Base-by-base conservation (phyloP, 1,140 invertebrate genomes). In the Orius laevigatus region DNA sequence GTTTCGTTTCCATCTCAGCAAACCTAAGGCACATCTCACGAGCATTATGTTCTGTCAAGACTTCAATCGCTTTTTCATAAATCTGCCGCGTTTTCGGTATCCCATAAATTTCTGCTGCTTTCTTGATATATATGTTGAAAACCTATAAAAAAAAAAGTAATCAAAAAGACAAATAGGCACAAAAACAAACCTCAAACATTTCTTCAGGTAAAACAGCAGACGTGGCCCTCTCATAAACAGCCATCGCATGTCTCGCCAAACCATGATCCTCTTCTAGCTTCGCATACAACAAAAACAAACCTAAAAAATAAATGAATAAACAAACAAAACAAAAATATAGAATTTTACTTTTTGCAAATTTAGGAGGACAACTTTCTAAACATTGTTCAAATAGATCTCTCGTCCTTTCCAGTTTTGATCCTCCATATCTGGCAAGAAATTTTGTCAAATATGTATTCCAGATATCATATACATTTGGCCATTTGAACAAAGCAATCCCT, bases 341-440 rank as follows among this genome's bases (percentile, higher is more conserved):
- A 49, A 11, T 58, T 57, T 63, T 65, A 79, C 76, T 69, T 72
- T 97, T 98, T 1, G 91, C 86, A 73, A 82, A 96, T 64, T 98
- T 88, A 6, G 81, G 67, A 12, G 95, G 94, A 68, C 94, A 98
- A 55, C 84, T 71, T 65, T 98, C 94, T 34, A 99, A 66, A 64
- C 95, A 99, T 62, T 99, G 95, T 65, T 98, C 95, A 74, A 99
- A 98, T 35, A 99, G 74, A 75, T 99, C 96, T 59, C 95, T 72
- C 0, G 91, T 85, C 64, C 96, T 73, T 69, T 99, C 96, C 42
- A 99, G 68, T 70, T 99, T 98, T 3, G 78, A 77, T 2, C 95
- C 95, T 18, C 85, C 88, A 70, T 98, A 99, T 56, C 95, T 75
- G 52, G 81, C 80, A 42, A 98, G 76, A 67, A 99, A 99, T 67